Conservation (phyloP, 2,888 invertebrate species). For the Osmoderma eremita region DNA sequence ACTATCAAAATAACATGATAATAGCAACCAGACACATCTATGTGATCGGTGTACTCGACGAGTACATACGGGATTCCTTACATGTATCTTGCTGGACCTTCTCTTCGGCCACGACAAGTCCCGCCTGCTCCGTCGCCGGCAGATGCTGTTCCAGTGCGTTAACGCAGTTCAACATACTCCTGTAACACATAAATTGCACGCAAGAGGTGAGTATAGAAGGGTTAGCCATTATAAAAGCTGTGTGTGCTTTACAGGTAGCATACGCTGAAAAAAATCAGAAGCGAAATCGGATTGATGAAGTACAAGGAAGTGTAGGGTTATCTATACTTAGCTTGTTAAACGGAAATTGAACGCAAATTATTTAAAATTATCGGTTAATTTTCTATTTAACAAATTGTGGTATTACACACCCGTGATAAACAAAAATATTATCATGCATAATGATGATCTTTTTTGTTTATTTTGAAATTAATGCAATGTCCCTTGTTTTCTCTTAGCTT, state of each 20-base stretch:
- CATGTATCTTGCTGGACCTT: conserved; percentile 83
- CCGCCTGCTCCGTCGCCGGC: conserved; percentile 80
- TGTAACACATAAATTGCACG: conserved; percentile 66
- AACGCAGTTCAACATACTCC: conserved; percentile 96
- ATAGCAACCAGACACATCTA: conserved; percentile 22
- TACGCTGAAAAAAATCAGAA: conserved; percentile 10
- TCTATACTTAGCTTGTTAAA: not conserved
- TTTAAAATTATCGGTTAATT: not conserved
- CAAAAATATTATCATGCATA: conserved; percentile 16
- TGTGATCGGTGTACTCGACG: conserved; percentile 23
- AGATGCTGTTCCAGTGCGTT: conserved; percentile 91
- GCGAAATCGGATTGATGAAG: not conserved
- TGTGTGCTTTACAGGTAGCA: conserved; percentile 6
- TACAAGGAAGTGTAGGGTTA: too few relatives aligned
- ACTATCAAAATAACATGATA: not conserved
- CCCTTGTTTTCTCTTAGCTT: not conserved
- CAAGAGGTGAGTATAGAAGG: conserved; percentile 5
- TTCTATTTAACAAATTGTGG: too few relatives aligned
- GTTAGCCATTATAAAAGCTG: not conserved
- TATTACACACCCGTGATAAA: not conserved
- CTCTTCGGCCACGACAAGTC: conserved; percentile 81
- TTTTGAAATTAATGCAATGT: conserved; percentile 32
- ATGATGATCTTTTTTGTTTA: not conserved
- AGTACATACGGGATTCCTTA: conserved; percentile 65
- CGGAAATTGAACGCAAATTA: not conserved